Conservation (phyloP, 2,797 vertebrate genomes). For the Acomys russatus region DNA sequence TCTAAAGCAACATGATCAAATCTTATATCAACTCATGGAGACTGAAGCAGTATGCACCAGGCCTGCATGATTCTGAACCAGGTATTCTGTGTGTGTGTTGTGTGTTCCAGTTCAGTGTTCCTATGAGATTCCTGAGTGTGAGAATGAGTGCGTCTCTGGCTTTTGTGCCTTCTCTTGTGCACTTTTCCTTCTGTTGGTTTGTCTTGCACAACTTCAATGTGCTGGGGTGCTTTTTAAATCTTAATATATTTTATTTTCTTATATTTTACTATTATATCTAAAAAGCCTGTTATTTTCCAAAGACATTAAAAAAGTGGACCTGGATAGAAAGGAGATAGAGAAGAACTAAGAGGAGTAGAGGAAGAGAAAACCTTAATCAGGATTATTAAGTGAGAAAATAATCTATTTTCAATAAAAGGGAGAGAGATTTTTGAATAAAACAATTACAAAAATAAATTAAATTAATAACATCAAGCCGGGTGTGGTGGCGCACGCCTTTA, state of each 20-base stretch:
- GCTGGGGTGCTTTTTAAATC: not conserved
- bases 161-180: not conserved
- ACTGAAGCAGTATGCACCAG: accelerated
- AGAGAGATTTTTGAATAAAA: not conserved
- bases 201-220: not conserved
- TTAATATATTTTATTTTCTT: not conserved
- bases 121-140: accelerated
- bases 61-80: no score
- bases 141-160: not conserved
- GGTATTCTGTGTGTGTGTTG: not conserved
- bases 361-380: not conserved
- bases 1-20: not conserved
- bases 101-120: no score
- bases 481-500: no score
- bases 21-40: not conserved
- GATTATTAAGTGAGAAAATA: not conserved
- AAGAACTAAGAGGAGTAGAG: not conserved
- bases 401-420: not conserved
- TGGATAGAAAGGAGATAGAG: not conserved
- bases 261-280: not conserved
- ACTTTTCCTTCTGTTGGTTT: not conserved
- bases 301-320: not conserved
- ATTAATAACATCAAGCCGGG: not conserved
- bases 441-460: conserved; percentile 40
- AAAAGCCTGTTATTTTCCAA: not conserved